A percentile compares a stretch with the other conserved stretches of the same genome.
Conservation (phyloP, 2,888 invertebrate species). For the Caenorhabditis sp. region DNA sequence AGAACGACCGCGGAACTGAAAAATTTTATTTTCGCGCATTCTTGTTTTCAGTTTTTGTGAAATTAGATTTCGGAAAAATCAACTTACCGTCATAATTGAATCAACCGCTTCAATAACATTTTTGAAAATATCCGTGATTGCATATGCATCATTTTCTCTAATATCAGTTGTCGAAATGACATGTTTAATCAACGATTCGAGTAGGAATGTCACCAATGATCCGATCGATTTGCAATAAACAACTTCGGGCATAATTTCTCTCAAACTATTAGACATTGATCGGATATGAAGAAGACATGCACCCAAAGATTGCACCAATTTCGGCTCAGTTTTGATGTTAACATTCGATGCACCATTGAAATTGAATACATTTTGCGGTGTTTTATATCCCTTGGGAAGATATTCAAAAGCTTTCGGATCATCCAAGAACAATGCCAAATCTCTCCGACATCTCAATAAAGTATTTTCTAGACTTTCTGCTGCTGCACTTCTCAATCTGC, state of each 20-base stretch:
- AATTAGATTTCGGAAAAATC: too few relatives aligned
- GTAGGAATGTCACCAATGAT: slow-evolving; percentile 56
- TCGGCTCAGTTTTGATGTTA: slow-evolving; percentile 16
- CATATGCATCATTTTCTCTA: slow-evolving; percentile 44
- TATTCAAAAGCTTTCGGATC: slow-evolving; percentile 20
- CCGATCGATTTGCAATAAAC: slow-evolving; percentile 62
- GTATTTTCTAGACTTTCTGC: slow-evolving; percentile 58
- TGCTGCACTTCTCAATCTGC: slow-evolving; percentile 51
- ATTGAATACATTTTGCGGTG: slow-evolving; percentile 7
- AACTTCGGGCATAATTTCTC: slow-evolving; percentile 60
- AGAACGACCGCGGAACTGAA: slow-evolving; percentile 45
- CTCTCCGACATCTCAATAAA: slow-evolving; percentile 43
- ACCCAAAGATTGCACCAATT: slow-evolving; percentile 29
- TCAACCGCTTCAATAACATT: slow-evolving; percentile 44
- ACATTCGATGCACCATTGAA: background rate
- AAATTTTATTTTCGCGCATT: slow-evolving; percentile 1
- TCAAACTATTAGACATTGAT: slow-evolving; percentile 57
- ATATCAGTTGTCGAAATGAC: slow-evolving; percentile 40
- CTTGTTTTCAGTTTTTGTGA: too few relatives aligned
- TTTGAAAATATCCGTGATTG: slow-evolving; percentile 40
- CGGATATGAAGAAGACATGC: slow-evolving; percentile 53
- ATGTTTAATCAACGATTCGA: slow-evolving; percentile 46
- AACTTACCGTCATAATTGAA: slow-evolving; percentile 33
- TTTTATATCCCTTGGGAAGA: slow-evolving; percentile 22
- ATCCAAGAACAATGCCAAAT: slow-evolving; percentile 27